phyloP scores from a whole-genome alignment of 2,113 vertebrate genomes.

The Amphiprion percula region DNA sequence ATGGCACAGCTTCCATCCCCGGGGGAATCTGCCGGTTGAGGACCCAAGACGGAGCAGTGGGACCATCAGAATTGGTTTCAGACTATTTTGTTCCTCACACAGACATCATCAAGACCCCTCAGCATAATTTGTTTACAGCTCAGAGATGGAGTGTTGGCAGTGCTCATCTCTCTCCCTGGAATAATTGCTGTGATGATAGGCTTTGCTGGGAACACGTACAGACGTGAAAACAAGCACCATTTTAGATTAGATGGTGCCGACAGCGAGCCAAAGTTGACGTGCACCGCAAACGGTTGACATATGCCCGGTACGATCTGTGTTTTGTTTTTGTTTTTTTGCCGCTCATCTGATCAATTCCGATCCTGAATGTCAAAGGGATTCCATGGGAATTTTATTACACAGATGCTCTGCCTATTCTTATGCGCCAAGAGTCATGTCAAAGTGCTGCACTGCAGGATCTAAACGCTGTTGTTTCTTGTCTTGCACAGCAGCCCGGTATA shows the following conservation, averaged over 20 bases:
- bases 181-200: slow-evolving; percentile 79
- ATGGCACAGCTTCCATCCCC: slow-evolving; percentile 5
- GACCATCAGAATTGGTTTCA: slow-evolving; percentile 57
- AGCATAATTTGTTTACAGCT: slow-evolving; percentile 75
- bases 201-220: slow-evolving; percentile 63
- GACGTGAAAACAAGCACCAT: slow-evolving; percentile 66
- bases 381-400: neutral
- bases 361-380: slow-evolving; percentile 49
- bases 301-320: slow-evolving; percentile 10
- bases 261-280: slow-evolving; percentile 35
- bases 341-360: slow-evolving; percentile 54
- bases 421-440: slow-evolving; percentile 9
- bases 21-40: slow-evolving; percentile 28
- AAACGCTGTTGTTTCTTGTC: neutral
- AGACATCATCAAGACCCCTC: slow-evolving; percentile 66
- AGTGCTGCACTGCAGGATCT: slow-evolving; percentile 29
- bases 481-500: neutral
- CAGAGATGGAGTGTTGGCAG: slow-evolving; percentile 66
- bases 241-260: slow-evolving; percentile 62
- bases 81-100: slow-evolving; percentile 59
- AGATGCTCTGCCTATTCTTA: slow-evolving; percentile 14
- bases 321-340: neutral
- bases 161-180: slow-evolving; percentile 59
- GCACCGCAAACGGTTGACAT: neutral
- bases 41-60: slow-evolving; percentile 35